These are phyloP conservation scores for Odontamblyopus rebecca DNA, from an alignment of 2,797 vertebrate species.

Conservation along the genomic window DNA sequence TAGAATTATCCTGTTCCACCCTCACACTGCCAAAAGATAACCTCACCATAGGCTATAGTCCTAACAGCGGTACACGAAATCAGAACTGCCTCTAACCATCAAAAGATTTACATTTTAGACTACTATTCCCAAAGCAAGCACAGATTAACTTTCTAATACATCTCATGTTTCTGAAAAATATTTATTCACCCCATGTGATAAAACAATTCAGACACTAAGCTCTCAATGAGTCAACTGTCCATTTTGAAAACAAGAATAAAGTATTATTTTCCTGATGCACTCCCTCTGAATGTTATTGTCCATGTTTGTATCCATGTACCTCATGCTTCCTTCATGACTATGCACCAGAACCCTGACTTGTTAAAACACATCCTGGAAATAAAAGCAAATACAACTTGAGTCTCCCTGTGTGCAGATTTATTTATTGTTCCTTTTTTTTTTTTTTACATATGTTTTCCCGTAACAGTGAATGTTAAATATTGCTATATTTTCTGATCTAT, in stretches of 20 bases:
- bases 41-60: conserved; percentile 14
- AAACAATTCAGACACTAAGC: conserved; percentile 3
- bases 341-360: conserved; percentile 67
- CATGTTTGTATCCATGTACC: conserved; percentile 62
- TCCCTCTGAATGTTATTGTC: conserved; percentile 56
- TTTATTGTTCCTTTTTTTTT: neutral
- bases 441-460: neutral
- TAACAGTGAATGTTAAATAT: no score
- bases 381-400: conserved; percentile 51
- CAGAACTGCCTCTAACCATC: no score
- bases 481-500: no score
- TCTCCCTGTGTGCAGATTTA: conserved; percentile 27
- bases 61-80: neutral
- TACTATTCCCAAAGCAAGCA: conserved; percentile 39
- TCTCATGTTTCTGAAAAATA: conserved; percentile 22
- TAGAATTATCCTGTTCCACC: conserved; percentile 40
- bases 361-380: conserved; percentile 59
- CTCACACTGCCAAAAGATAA: conserved; percentile 70
- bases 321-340: conserved; percentile 72
- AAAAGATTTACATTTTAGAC: neutral
- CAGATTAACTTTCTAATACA: conserved; percentile 28
- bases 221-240: conserved; percentile 1
- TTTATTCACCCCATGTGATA: conserved; percentile 13
- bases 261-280: conserved; percentile 32
- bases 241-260: conserved; percentile 17